These are phyloP conservation scores for Pelusios castaneus DNA, from an alignment of 2,113 vertebrate species.

Conservation along the genomic window DNA sequence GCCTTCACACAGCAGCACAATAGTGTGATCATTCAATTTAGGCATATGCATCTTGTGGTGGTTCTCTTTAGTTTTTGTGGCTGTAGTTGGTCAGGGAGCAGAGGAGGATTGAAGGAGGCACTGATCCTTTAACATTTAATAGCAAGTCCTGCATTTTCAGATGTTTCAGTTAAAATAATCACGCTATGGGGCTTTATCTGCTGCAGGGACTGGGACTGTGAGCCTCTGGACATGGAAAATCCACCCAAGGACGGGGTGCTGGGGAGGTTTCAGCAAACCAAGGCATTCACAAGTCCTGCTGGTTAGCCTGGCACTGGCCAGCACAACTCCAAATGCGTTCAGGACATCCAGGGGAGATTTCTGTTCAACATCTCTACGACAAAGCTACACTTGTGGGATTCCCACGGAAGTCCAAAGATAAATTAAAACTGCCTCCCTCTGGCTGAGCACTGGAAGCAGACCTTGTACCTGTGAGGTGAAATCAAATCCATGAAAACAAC, in stretches of 20 bases:
- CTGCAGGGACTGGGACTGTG: background rate
- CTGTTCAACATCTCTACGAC: background rate
- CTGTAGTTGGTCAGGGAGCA: background rate
- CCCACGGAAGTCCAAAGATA: background rate
- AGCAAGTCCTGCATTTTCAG: conserved; percentile 57
- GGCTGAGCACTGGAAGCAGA: background rate
- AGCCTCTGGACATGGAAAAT: background rate
- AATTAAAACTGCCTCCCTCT: background rate
- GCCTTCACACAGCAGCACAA: no score
- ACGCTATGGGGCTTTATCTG: background rate
- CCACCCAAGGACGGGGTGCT: background rate
- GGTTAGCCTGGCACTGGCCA: background rate
- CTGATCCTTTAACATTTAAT: conserved; percentile 70
- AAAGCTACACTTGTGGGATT: background rate
- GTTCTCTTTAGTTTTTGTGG: background rate
- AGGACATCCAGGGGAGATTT: background rate
- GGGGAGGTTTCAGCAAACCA: background rate
- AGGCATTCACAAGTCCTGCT: background rate
- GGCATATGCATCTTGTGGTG: background rate
- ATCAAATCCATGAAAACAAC: background rate
- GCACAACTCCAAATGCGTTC: background rate
- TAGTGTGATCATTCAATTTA: no score
- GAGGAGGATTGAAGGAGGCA: conserved; percentile 43
- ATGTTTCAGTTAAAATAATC: conserved; percentile 39
- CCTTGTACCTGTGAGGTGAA: background rate